These are phyloP conservation scores for Galemys pyrenaicus DNA, from an alignment of 2,113 vertebrate species.

Conservation along the genomic window DNA sequence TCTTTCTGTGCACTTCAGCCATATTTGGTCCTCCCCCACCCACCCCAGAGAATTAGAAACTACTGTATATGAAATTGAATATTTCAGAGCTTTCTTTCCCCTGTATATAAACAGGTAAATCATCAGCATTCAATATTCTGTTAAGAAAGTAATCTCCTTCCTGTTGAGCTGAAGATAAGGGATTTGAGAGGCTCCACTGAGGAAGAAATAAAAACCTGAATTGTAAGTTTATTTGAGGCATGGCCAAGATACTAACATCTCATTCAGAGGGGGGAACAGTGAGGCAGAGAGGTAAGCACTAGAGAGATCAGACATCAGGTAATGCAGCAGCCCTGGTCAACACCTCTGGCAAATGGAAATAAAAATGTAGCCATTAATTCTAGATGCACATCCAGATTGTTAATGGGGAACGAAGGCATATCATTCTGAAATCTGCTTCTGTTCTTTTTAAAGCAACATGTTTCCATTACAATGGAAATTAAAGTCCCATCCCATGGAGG, in stretches of 20 bases:
- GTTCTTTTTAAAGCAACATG: conserved; percentile 19
- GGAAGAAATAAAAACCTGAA: conserved; percentile 60
- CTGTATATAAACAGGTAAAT: conserved; percentile 63
- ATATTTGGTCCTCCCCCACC: not conserved
- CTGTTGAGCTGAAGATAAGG: conserved; percentile 66
- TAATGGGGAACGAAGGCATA: not conserved
- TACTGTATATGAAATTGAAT: not conserved
- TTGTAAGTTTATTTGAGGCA: conserved; percentile 53
- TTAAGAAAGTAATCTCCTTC: conserved; percentile 71
- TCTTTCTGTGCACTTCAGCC: not conserved
- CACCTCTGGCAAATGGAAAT: not conserved
- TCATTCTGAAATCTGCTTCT: conserved; percentile 25
- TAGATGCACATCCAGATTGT: not conserved
- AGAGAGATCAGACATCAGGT: not conserved
- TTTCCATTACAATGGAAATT: conserved; percentile 38
- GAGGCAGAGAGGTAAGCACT: not conserved
- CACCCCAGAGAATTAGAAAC: not conserved
- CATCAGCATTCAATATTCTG: conserved; percentile 58
- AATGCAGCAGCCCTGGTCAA: not conserved
- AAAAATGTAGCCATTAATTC: not conserved
- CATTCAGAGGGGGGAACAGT: not conserved
- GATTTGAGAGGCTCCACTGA: conserved; percentile 53
- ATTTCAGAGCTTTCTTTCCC: conserved; percentile 5
- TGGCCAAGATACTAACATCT: conserved; percentile 47
- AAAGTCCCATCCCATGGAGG: not conserved